phyloP scores from a whole-genome alignment of 2,888 invertebrate genomes.

The Eristalinus aeneus region DNA sequence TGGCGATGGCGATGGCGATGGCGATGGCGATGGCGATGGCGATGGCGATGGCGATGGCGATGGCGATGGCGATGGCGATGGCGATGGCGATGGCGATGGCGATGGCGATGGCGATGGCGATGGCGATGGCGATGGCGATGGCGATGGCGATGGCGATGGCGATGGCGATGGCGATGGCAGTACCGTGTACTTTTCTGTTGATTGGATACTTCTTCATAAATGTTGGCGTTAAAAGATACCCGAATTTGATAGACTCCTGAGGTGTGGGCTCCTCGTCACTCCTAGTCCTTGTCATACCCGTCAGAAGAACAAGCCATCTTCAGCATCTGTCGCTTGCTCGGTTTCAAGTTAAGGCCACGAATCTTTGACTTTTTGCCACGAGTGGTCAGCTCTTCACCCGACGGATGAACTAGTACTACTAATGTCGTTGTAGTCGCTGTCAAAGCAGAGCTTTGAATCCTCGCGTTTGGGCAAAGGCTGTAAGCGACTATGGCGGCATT shows the following conservation, averaged over 20 bases:
- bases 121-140: too few species aligned
- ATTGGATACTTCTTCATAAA: constrained; percentile 36
- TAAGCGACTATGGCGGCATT: constrained; percentile 74
- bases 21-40: constrained; percentile 3
- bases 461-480: constrained; percentile 70
- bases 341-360: constrained; percentile 63
- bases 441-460: constrained; percentile 74
- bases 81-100: too few species aligned
- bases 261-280: constrained; percentile 14
- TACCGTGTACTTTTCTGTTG: constrained; percentile 26
- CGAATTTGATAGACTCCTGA: too few species aligned
- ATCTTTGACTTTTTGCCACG: constrained; percentile 70
- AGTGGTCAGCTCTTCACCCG: constrained; percentile 47
- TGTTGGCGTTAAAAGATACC: constrained; percentile 12
- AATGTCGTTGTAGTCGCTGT: constrained; percentile 79
- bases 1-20: neutral
- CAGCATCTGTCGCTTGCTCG: constrained; percentile 71
- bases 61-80: neutral
- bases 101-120: too few species aligned
- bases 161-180: constrained; percentile 50
- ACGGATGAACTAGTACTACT: constrained; percentile 78
- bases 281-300: constrained; percentile 39
- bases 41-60: neutral
- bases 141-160: too few species aligned
- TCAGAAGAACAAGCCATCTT: constrained; percentile 63